These are phyloP conservation scores for Ptychoptera contaminata DNA, from an alignment of 2,888 invertebrate species.

Conservation along the genomic window DNA sequence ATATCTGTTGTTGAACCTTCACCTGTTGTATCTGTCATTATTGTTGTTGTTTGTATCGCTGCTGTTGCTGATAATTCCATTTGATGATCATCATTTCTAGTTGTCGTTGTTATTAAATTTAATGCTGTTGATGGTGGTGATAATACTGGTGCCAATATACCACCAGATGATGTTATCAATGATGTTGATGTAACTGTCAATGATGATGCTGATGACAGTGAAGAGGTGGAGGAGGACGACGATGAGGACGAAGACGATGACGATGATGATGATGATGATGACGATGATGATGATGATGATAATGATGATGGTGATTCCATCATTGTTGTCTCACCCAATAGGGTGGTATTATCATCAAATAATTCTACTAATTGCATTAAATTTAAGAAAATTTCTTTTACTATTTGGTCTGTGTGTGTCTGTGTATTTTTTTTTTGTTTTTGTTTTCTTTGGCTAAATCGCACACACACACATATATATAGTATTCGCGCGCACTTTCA, in stretches of 20 bases:
- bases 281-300: slow-evolving; percentile 13
- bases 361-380: slow-evolving; percentile 50
- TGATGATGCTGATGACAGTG: slow-evolving; percentile 19
- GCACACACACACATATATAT: too few species aligned
- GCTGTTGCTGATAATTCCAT: not conserved
- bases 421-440: too few species aligned
- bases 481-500: too few species aligned
- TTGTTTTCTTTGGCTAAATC: too few species aligned
- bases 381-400: not conserved
- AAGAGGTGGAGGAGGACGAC: slow-evolving; percentile 12
- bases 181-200: not conserved
- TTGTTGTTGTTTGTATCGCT: not conserved
- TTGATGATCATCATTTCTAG: not conserved
- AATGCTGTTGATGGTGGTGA: not conserved
- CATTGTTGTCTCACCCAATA: slow-evolving; percentile 39
- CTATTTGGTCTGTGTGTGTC: too few species aligned
- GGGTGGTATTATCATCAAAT: slow-evolving; percentile 49
- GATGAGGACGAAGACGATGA: slow-evolving; percentile 2
- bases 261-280: slow-evolving; percentile 23
- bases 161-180: slow-evolving; percentile 1
- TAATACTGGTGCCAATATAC: not conserved
- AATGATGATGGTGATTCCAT: slow-evolving; percentile 33
- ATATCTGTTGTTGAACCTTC: not conserved
- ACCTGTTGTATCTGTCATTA: not conserved
- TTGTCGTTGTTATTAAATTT: not conserved